These are phyloP conservation scores for Eptesicus fuscus DNA, from an alignment of 2,113 vertebrate genomes.

Conservation along the genomic window DNA sequence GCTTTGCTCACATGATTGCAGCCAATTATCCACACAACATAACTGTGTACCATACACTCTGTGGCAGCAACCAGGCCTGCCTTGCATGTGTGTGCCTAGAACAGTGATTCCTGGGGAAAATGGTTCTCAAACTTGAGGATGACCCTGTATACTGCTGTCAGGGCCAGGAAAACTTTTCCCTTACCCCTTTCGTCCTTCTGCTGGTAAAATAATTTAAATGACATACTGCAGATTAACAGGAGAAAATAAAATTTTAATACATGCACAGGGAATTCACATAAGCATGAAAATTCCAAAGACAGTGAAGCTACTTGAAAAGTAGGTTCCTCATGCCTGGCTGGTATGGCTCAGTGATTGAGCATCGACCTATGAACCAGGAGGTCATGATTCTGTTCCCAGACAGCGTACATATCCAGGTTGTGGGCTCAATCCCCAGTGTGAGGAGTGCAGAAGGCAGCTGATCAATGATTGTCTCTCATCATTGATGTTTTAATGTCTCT, in stretches of 20 bases:
- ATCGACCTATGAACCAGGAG: too few relatives aligned
- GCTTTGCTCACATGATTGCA: background rate
- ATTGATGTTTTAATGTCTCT: too few relatives aligned
- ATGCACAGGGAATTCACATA: background rate
- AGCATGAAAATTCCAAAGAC: background rate
- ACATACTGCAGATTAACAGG: background rate
- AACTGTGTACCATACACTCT: background rate
- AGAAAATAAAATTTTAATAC: background rate
- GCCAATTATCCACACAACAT: background rate
- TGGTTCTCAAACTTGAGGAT: background rate
- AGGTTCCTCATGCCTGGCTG: too few relatives aligned
- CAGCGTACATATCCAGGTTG: too few relatives aligned
- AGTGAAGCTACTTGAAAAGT: background rate
- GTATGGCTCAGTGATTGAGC: too few relatives aligned
- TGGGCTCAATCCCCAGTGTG: too few relatives aligned
- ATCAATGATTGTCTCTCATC: too few relatives aligned
- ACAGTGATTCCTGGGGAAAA: too few relatives aligned
- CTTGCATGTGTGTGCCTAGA: fast-evolving
- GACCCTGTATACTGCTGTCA: background rate
- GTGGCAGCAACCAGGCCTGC: background rate
- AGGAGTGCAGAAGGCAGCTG: too few relatives aligned
- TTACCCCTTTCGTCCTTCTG: background rate
- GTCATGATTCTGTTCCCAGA: too few relatives aligned
- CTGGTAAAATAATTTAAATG: background rate
- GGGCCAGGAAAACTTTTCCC: background rate